A percentile compares a stretch with the other conserved stretches of the same genome.
Conservation (phyloP, 2,888 invertebrate genomes). For the Tuberolachnus salignus region DNA sequence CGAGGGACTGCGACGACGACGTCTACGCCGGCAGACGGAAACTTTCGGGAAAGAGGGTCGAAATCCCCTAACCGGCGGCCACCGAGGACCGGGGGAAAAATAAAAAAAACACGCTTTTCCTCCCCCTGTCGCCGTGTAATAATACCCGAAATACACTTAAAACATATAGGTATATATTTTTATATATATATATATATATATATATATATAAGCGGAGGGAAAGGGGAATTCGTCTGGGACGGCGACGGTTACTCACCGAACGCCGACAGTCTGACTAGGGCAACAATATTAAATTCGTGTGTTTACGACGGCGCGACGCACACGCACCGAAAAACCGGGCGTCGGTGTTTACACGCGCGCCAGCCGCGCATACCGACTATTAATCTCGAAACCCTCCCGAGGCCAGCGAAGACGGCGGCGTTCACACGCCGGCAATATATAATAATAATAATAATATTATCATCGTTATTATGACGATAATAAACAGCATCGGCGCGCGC, state of each 20-base stretch:
- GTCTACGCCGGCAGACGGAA: neutral
- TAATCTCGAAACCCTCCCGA: neutral
- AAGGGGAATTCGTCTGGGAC: conserved; percentile 24
- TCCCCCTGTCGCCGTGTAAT: neutral
- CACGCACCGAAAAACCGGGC: neutral
- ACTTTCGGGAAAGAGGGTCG: conserved; percentile 30
- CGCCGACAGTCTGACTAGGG: conserved; percentile 41
- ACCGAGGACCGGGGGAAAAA: neutral
- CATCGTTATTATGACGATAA: no score
- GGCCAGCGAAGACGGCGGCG: neutral
- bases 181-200: no score
- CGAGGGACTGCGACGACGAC: neutral
- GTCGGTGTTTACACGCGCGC: conserved; percentile 26
- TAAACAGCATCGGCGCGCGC: no score
- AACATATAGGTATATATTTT: no score
- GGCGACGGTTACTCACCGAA: conserved; percentile 26
- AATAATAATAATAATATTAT: no score
- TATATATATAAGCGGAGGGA: neutral
- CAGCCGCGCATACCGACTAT: conserved; percentile 20
- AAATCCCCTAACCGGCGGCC: neutral
- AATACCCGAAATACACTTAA: conserved; percentile 1
- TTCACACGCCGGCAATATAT: conserved; percentile 1
- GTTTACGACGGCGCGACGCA: conserved; percentile 8
- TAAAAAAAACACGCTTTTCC: conserved; percentile 28
- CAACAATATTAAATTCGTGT: conserved; percentile 47